phyloP scores from a whole-genome alignment of 1,140 invertebrate species.

The Oryctes rhinoceros region DNA sequence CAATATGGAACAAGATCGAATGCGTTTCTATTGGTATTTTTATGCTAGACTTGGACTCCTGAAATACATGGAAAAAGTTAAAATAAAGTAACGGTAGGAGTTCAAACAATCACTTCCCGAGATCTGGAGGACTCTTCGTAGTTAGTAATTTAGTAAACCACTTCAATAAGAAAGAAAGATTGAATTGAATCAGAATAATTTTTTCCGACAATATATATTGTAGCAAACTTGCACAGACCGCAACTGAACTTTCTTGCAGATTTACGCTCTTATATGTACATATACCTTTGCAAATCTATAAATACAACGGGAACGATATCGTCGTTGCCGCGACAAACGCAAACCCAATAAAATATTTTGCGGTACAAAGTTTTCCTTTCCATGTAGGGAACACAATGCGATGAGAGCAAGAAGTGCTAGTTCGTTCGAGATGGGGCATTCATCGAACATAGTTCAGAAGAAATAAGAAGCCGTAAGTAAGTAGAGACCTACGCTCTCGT shows the following conservation, averaged over 20 bases:
- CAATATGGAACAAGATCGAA: too few relatives aligned
- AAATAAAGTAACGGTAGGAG: too few relatives aligned
- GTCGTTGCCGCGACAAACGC: neutral
- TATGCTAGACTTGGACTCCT: too few relatives aligned
- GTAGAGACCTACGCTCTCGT: neutral
- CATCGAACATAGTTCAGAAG: constrained; percentile 19
- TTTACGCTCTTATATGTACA: neutral
- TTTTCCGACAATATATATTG: too few relatives aligned
- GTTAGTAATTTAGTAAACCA: too few relatives aligned
- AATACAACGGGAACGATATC: neutral
- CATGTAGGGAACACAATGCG: constrained; percentile 16
- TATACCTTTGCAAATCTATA: neutral
- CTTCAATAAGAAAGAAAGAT: too few relatives aligned
- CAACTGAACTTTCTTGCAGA: neutral
- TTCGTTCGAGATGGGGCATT: constrained; percentile 19
- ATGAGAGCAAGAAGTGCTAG: neutral
- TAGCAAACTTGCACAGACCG: too few relatives aligned
- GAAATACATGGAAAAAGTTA: too few relatives aligned
- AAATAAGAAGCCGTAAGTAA: constrained; percentile 34
- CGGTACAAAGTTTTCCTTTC: constrained; percentile 29
- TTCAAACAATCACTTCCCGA: too few relatives aligned
- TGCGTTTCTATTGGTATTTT: too few relatives aligned
- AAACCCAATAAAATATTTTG: constrained; percentile 31
- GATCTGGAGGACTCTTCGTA: too few relatives aligned
- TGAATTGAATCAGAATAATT: too few relatives aligned